Evolutionary conservation across 92 coral and sea anemone genomes (phyloP).

Genomic region (Palythoa grandis): DNA sequence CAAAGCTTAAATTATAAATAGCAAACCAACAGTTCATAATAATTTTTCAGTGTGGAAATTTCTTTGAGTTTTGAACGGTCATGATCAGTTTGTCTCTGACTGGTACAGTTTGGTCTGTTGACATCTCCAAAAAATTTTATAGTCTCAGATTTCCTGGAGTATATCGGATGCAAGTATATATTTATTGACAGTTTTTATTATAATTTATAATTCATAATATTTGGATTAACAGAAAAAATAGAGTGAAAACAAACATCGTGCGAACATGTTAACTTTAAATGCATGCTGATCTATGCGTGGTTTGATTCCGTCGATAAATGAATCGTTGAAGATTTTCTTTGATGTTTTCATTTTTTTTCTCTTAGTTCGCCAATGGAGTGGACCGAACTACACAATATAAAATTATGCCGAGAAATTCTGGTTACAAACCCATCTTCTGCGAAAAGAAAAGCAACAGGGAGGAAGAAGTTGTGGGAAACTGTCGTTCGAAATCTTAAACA

Average conservation of each 20-base stretch:
- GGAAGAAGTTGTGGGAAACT: slow-evolving; percentile 41
- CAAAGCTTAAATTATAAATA: slow-evolving; percentile 42
- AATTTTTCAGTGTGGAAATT: slow-evolving; percentile 1
- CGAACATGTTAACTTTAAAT: not conserved
- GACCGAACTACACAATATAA: slow-evolving; percentile 21
- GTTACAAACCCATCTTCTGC: slow-evolving; percentile 40
- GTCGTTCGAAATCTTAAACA: not conserved
- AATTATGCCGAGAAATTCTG: slow-evolving; percentile 27
- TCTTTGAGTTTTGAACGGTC: slow-evolving; percentile 9
- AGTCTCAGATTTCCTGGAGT: too few species aligned
- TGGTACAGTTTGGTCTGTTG: slow-evolving; percentile 22
- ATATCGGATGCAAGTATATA: too few species aligned
- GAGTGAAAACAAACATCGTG: not conserved
- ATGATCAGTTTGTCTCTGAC: slow-evolving; percentile 36
- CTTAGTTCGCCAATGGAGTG: slow-evolving; percentile 1
- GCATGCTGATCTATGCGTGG: not conserved
- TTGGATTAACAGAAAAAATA: slow-evolving; percentile 22
- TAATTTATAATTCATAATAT: too few species aligned
- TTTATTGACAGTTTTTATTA: too few species aligned
- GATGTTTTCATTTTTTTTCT: slow-evolving; percentile 7
- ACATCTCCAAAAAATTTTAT: slow-evolving; percentile 10
- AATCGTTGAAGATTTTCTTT: not conserved
- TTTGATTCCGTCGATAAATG: slow-evolving; percentile 1
- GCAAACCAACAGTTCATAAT: not conserved
- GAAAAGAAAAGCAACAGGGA: not conserved